Evolutionary conservation across 1,140 invertebrate species (phyloP), one percentile per base, ranked within the genome.

Genomic region (Papilio machaon): DNA sequence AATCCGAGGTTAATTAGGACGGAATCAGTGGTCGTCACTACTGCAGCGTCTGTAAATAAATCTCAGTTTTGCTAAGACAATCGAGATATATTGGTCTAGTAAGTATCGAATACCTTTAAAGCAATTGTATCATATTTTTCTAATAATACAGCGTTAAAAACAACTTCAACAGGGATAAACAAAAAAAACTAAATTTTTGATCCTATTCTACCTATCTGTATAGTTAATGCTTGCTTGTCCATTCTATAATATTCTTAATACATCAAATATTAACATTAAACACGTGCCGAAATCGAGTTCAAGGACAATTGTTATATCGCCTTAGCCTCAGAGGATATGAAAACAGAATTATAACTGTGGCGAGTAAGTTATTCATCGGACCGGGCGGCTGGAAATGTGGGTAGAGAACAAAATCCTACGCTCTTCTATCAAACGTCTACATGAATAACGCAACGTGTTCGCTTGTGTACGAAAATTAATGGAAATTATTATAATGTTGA

Each of bases 401-500:
- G 64, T 70, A 35, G 64, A 54, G 17, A 70, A 60, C 30, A 70
- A 38, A 70, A 70, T 70, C 11, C 64, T 70, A 8, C 54, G 23
- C 23, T 64, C 60, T 52, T 10, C 10, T 30, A 60, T 19, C 7
- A 30, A 64, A 64, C 60, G 60, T 64, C 60, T 23, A 30, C 60
- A 30, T 30, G 60, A 64, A 64, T 64, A 30, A 64, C 60, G 19
- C 19, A 30, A 64, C 60, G 60, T 19, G 60, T 64, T 30, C 60
- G 60, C 60, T 64, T 64, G 23, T 64, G n/a, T 23, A 64, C 64
- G 64, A 35, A 70, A 70, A 70, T 35, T 70, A 70, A 70, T 38
- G 64, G 64, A 35, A 70, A 70, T 70, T 70, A 70, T 70, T 35
- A 70, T 23, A 60, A 60, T 60, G 58, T 60, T 38, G 64, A 67